Evolutionary conservation across 2,797 vertebrate species (phyloP), one percentile per base, ranked within the genome.

Genomic region (Linurgus olivaceus): DNA sequence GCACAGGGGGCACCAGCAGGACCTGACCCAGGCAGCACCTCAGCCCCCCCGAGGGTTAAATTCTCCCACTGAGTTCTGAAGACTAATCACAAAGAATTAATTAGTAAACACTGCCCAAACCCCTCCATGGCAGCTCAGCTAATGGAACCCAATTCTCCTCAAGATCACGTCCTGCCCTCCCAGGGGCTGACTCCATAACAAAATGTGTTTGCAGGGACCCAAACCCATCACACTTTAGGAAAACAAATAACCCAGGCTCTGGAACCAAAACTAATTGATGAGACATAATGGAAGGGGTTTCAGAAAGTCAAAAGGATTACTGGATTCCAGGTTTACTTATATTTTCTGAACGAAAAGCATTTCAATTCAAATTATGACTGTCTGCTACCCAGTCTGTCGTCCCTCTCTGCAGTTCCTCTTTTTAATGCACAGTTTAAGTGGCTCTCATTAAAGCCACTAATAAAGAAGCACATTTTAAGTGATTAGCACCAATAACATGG

Each of bases 391-490:
- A 52, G 96, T 37, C 95, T 63, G 76, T 84, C 66, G 3, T 90
- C 96, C 94, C 84, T 84, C 96, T 88, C 97, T 42, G 92, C 97
- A 92, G 96, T 97, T 95, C 92, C 96, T 97, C 97, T 97, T 97
- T 93, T 96, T 98, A 98, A 98, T 96, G 97, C 96, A 84, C 95
- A 83, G 92, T 96, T 96, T 97, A 97, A 98, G 97, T 97, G 97
- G 96, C 96, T 97, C 98, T 97, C 98, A 97, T 97, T 97, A 98
- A 95, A 96, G 95, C 97, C 50, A 90, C 98, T 98, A 97, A 98
- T 97, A 97, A 97, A 97, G 97, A 91, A 97, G 55, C 94, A 73
- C 95, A 96, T 97, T 97, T 97, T 95, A 97, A 97, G 97, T 97
- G 97, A 98, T 98, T 97, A 98, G 97, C 95, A 95, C 97, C 97